Percentiles rank a stretch among this genome's conserved stretches.
phyloP scores from a whole-genome alignment of 2,113 vertebrate genomes.

The Axis porcinus region DNA sequence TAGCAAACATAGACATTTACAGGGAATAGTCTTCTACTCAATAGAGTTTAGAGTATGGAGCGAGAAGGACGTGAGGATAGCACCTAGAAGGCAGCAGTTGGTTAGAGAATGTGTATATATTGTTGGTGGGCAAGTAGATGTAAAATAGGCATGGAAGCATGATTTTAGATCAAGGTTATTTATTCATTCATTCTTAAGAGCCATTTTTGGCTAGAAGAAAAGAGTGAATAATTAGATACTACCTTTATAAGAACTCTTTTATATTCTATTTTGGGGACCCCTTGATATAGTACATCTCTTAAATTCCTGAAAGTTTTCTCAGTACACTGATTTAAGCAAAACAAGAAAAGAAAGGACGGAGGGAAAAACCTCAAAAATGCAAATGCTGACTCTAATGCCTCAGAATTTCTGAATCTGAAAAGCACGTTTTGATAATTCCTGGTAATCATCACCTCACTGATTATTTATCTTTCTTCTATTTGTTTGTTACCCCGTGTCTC shows the following conservation, averaged over 20 bases:
- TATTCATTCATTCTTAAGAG: constrained; percentile 1
- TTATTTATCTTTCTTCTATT: not conserved
- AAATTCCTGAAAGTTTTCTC: not conserved
- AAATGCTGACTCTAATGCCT: not conserved
- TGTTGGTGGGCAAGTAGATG: not conserved
- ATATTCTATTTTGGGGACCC: constrained; percentile 23
- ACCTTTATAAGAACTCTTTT: not conserved
- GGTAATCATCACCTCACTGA: not conserved
- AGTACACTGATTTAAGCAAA: not conserved
- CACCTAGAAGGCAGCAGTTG: not conserved
- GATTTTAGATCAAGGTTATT: not conserved
- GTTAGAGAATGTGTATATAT: not conserved
- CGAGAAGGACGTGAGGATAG: not conserved
- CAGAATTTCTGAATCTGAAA: not conserved
- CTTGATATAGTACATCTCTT: constrained; percentile 3
- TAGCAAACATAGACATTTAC: not conserved
- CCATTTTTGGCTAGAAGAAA: not conserved
- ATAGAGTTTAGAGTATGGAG: not conserved
- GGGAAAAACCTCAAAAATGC: not conserved
- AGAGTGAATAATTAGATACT: not conserved
- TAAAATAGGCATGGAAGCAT: constrained; percentile 4
- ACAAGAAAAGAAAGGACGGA: not conserved
- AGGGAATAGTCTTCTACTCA: not conserved
- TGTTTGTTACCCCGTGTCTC: not conserved
- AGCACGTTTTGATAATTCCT: not conserved